Evolutionary conservation across 2,888 invertebrate genomes (phyloP), one percentile per base, ranked within the genome.

Genomic region (Apomyelois bistriatella): DNA sequence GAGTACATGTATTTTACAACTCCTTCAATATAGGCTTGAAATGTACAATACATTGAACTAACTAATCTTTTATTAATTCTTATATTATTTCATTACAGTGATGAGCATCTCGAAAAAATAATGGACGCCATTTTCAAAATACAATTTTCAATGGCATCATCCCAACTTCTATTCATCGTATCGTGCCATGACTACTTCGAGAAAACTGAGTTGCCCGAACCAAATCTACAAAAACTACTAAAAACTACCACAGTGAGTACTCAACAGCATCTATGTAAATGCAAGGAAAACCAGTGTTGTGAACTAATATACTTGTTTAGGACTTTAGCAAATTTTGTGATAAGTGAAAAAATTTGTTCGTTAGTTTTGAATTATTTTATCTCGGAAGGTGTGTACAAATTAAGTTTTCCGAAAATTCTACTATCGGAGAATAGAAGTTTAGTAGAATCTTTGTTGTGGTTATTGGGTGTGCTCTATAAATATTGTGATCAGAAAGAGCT

Each of bases 401-500:
- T 22, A 12, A 9, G 7, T 28, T 55, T 80, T n/a, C 73, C 62
- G 46, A 55, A 46, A 6, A 57, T 82, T 22, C 50, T 79, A 4
- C 51, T 5, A 16, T 40, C 46, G 0, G 57, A 58, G 36, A 63
- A 71, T 56, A 62, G 60, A 12, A 50, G 55, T 32, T 43, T 63
- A 0, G 70, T 59, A 9, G 64, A 74, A 2, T 70, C 76, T 3
- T 52, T 81, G 13, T 54, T 76, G 10, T 88, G 87, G 86, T 69
- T 87, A 12, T 59, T 88, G 38, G 86, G 86, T 3, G 86, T 86
- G 54, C 65, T 85, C 53, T 76, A 62, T 40, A 79, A 73, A 36
- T 68, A 42, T 57, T 66, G 67, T 57, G 55, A 61, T 51, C 57
- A 69, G 52, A 61, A 70, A 61, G 58, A 59, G 3, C 66, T 81